These are phyloP conservation scores for Kryptolebias ocellatus DNA, from an alignment of 2,797 vertebrate species.

Conservation along the genomic window DNA sequence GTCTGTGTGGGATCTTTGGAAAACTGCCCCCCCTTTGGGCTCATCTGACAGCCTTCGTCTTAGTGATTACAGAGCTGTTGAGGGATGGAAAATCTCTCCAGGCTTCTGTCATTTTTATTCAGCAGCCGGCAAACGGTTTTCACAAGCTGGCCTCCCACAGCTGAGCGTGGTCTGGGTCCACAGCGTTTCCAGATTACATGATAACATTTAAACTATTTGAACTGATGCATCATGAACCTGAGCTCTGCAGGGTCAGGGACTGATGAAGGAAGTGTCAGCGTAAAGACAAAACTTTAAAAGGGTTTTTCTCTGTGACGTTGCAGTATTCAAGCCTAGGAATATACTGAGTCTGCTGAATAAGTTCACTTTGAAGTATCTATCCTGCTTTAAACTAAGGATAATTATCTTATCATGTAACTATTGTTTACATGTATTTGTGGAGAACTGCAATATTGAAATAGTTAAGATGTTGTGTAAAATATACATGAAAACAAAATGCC, in stretches of 20 bases:
- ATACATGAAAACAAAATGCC: no score
- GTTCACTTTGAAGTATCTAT: no score
- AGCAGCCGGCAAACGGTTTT: slow-evolving; percentile 34
- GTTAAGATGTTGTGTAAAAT: no score
- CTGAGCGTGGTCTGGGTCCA: slow-evolving; percentile 27
- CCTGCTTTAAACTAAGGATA: no score
- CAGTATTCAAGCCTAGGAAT: neutral
- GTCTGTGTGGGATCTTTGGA: slow-evolving; percentile 42
- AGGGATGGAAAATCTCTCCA: slow-evolving; percentile 40
- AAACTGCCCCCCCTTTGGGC: slow-evolving; percentile 45
- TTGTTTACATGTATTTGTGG: no score
- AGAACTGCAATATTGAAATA: no score
- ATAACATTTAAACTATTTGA: slow-evolving; percentile 26
- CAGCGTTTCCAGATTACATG: slow-evolving; percentile 11
- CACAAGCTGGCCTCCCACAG: slow-evolving; percentile 33
- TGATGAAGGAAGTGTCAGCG: slow-evolving; percentile 31
- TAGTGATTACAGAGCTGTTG: slow-evolving; percentile 42
- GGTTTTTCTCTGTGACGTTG: neutral
- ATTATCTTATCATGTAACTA: no score
- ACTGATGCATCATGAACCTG: slow-evolving; percentile 14
- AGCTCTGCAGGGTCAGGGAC: slow-evolving; percentile 11
- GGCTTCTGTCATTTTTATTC: slow-evolving; percentile 52
- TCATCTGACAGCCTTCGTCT: slow-evolving; percentile 36
- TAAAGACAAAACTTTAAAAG: slow-evolving; percentile 2
- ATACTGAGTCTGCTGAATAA: neutral